Conservation (phyloP, 2,888 invertebrate genomes). For the Hydropsyche betteni region DNA sequence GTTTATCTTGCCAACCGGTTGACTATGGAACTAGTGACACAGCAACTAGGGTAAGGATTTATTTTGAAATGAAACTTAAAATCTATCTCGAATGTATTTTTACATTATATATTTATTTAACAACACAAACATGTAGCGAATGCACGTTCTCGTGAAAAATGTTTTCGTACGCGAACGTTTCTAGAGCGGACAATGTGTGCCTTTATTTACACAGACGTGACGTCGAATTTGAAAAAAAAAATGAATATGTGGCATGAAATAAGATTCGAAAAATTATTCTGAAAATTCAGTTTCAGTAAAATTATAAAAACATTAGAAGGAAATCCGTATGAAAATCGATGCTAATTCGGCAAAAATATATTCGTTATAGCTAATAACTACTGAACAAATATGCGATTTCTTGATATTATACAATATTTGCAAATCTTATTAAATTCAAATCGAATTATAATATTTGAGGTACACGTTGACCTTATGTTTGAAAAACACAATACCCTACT, state of each 20-base stretch:
- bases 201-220: constrained; percentile 23
- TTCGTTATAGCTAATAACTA: too few species aligned
- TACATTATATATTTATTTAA: constrained; percentile 7
- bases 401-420: too few species aligned
- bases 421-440: too few species aligned
- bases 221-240: neutral
- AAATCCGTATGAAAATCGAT: too few species aligned
- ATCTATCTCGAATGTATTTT: neutral
- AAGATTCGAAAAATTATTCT: too few species aligned
- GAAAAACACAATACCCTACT: too few species aligned
- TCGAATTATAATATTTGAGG: too few species aligned
- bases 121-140: constrained; percentile 13
- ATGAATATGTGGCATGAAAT: neutral
- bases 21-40: constrained; percentile 88
- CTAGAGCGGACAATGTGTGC: constrained; percentile 44
- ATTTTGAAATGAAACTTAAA: constrained; percentile 4
- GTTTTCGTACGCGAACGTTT: constrained; percentile 33
- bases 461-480: too few species aligned
- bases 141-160: constrained; percentile 14
- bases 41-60: constrained; percentile 79
- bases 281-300: too few species aligned
- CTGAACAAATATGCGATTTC: too few species aligned
- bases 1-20: constrained; percentile 91
- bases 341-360: too few species aligned
- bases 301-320: too few species aligned